A percentile compares a stretch with the other conserved stretches of the same genome.
phyloP scores from a whole-genome alignment of 1,140 invertebrate species.

The Platyscapa corneri region DNA sequence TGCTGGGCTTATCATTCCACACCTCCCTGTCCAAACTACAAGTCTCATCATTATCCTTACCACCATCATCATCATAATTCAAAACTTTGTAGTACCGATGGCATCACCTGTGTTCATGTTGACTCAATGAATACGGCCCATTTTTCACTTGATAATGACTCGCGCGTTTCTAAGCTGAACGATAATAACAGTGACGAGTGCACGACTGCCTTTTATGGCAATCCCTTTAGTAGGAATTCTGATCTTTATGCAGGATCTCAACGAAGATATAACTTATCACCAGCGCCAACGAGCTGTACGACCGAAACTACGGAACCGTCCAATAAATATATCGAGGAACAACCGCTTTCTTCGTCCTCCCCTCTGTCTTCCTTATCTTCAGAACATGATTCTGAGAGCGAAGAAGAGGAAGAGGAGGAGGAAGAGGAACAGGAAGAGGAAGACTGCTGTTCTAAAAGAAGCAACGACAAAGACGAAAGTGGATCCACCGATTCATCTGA shows the following conservation, averaged over 20 bases:
- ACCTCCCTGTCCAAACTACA: conserved; percentile 45
- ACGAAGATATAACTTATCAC: not conserved
- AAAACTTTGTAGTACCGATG: not conserved
- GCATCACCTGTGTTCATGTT: not conserved
- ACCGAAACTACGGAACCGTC: not conserved
- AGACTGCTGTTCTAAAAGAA: not conserved
- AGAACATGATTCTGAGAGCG: not conserved
- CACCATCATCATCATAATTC: conserved; percentile 19
- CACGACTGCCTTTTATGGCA: not conserved
- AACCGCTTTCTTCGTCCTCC: not conserved
- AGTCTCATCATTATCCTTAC: conserved; percentile 25
- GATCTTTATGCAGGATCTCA: conserved; percentile 40
- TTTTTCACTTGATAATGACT: not conserved
- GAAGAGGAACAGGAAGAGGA: not conserved
- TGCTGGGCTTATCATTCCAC: conserved; percentile 65
- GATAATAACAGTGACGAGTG: conserved; percentile 17
- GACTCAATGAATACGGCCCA: not conserved
- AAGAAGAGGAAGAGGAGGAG: not conserved
- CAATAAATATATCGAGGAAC: not conserved
- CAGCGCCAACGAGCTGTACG: conserved; percentile 1
- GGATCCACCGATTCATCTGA: conserved; percentile 53
- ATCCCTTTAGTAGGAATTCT: conserved; percentile 33
- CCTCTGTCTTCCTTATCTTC: conserved; percentile 5
- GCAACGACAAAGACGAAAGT: not conserved
- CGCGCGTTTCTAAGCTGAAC: not conserved